Conservation (phyloP, 2,797 vertebrate species). For the Buceros bicornis region DNA sequence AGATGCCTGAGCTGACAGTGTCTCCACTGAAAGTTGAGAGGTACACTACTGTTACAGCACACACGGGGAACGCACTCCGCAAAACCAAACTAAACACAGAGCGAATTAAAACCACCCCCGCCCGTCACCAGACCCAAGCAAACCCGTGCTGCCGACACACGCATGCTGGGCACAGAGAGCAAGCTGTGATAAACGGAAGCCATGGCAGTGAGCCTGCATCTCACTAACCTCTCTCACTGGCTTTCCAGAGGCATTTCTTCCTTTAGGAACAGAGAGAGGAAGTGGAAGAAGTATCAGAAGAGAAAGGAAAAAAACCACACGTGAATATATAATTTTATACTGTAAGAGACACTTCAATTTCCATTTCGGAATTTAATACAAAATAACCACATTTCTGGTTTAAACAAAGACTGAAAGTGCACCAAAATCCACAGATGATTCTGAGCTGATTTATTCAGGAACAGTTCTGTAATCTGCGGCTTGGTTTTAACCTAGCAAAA, state of each 20-base stretch:
- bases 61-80: conserved; percentile 71
- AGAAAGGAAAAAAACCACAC: conserved; percentile 57
- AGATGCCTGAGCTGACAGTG: conserved; percentile 1
- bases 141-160: conserved; percentile 74
- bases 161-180: conserved; percentile 81
- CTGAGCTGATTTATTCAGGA: neutral
- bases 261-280: conserved; percentile 84
- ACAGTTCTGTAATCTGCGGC: neutral
- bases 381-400: neutral
- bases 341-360: neutral
- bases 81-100: conserved; percentile 56
- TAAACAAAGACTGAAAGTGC: neutral
- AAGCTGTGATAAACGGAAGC: conserved; percentile 84
- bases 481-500: neutral
- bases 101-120: neutral
- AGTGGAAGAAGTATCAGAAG: conserved; percentile 80
- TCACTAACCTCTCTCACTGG: conserved; percentile 97
- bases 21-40: conserved; percentile 76
- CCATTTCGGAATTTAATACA: neutral
- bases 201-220: conserved; percentile 81
- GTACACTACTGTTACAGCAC: conserved; percentile 68
- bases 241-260: conserved; percentile 94
- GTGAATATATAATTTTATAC: conserved; percentile 14
- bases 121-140: conserved; percentile 38
- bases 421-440: neutral